Evolutionary conservation across 2,113 vertebrate genomes (phyloP).

Genomic region (Sapajus apella): DNA sequence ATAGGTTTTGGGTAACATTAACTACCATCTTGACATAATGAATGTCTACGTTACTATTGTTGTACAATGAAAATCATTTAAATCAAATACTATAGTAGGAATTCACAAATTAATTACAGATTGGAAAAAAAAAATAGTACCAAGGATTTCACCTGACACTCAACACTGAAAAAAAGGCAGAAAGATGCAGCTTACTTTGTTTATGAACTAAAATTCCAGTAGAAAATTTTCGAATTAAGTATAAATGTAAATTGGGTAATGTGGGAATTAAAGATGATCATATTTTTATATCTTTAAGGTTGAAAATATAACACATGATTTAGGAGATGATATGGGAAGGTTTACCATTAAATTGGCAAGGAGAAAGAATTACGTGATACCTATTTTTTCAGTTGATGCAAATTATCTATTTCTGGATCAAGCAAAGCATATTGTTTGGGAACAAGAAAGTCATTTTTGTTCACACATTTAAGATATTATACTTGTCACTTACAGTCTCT

Average conservation of each 20-base stretch:
- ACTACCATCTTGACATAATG: background rate
- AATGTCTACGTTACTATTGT: background rate
- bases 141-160: background rate
- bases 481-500: constrained; percentile 31
- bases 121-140: background rate
- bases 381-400: background rate
- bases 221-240: background rate
- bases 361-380: background rate
- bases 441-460: constrained; percentile 36
- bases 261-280: background rate
- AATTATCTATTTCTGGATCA: constrained; percentile 23
- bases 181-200: background rate
- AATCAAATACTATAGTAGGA: background rate
- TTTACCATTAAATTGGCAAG: background rate
- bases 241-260: background rate
- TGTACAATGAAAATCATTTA: constrained; percentile 4
- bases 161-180: background rate
- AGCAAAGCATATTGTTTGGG: constrained; percentile 30
- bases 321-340: background rate
- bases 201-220: background rate
- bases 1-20: background rate
- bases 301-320: background rate
- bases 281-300: background rate
- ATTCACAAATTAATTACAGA: background rate
- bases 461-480: constrained; percentile 44